phyloP scores from a whole-genome alignment of 2,113 vertebrate species.

The Ceyx cyanopectus region DNA sequence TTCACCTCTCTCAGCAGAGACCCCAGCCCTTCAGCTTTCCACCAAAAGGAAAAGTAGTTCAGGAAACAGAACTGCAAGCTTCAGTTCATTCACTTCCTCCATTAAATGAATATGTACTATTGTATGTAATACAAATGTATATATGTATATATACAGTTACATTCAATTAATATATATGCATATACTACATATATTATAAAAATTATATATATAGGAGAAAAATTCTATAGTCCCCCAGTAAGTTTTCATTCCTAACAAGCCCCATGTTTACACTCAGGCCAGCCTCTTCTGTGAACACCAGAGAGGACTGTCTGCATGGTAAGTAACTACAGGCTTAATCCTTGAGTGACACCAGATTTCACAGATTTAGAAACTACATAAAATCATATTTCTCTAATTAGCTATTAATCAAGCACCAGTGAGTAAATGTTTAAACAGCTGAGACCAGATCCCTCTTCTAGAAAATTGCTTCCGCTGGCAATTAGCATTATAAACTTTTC shows the following conservation, averaged over 20 bases:
- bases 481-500: not conserved
- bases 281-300: not conserved
- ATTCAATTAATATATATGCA: not conserved
- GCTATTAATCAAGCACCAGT: conserved; percentile 21
- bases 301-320: not conserved
- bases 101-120: not conserved
- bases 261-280: not conserved
- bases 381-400: conserved; percentile 37
- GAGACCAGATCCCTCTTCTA: not conserved
- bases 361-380: not conserved
- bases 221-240: not conserved
- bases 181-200: not conserved
- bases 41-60: not conserved
- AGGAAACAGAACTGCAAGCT: not conserved
- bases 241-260: not conserved
- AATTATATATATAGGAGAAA: not conserved
- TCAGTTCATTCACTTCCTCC: not conserved
- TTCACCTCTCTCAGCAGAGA: not conserved
- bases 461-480: not conserved
- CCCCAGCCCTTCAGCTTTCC: not conserved
- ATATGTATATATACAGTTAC: not conserved
- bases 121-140: not conserved
- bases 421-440: conserved; percentile 42
- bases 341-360: conserved; percentile 40
- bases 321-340: conserved; percentile 9